Evolutionary conservation across 30 jellyfish, hydroid and myxozoan genomes (phyloP), one percentile per base, ranked within the genome.

Genomic region (Nemopilema nomurai): DNA sequence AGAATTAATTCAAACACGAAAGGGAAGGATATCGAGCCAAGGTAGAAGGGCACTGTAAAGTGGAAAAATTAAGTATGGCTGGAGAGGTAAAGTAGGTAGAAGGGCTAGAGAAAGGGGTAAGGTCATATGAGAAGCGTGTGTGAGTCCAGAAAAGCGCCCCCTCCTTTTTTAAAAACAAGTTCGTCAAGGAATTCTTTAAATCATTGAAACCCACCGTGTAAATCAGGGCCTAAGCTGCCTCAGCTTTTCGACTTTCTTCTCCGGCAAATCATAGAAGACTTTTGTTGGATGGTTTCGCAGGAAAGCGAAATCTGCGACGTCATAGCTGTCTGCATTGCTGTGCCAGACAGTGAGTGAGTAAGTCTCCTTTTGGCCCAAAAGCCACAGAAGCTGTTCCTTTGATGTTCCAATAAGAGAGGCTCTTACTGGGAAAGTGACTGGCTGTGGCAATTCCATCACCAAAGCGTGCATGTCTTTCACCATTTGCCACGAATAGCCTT

Each of bases 301-400:
- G 68, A 87, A 89, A 28, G 64, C 74, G 51, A 94, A 20, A 21
- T 79, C 94, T 0, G 69, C 57, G 51, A 80, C 77, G 29, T 89
- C 93, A 78, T 76, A 94, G 0, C 26, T 53, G 41, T 94, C 99
- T 51, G 52, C 69, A 26, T 22, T 51, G 71, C 97, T 82, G 18
- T 97, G 91, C 99, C 99, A 94, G 4, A 94, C 57, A 7, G 97
- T 94, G 65, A 94, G 89, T 20, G 99, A 66, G 72, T 67, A 89
- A 57, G 62, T 69, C 26, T 57, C 67, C 21, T 62, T 85, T 30
- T 71, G 90, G 0, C 65, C 72, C 32, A 94, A 76, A 49, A 94
- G 86, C 97, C 97, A 89, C 1, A 79, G 85, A 22, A 94, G 80
- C 77, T 89, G 99, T 20, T 73, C 89, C 51, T 49, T 57, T 49